These are phyloP conservation scores for Maconellicoccus hirsutus DNA, from an alignment of 1,140 invertebrate species.

Conservation along the genomic window DNA sequence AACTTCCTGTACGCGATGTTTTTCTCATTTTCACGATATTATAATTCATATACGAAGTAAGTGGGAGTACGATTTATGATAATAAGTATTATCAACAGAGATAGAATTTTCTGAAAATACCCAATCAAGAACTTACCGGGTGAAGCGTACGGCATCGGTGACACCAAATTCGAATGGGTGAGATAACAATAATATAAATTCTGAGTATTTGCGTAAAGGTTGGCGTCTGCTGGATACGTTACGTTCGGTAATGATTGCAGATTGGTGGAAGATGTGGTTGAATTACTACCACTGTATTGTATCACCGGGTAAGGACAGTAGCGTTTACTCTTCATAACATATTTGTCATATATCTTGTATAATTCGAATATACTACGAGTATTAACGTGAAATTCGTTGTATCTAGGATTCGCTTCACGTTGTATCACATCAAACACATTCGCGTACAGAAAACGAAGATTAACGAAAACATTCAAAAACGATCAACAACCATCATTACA, in stretches of 20 bases:
- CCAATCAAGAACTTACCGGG: constrained; percentile 15
- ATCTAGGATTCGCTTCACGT: no score
- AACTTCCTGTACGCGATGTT: no score
- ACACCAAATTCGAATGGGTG: constrained; percentile 1
- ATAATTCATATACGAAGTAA: no score
- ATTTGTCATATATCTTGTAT: background rate
- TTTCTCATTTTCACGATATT: no score
- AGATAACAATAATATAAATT: constrained; percentile 2
- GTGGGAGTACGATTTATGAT: no score
- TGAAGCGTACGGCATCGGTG: constrained; percentile 15
- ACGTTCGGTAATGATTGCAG: background rate
- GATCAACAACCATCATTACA: no score
- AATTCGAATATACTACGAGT: background rate
- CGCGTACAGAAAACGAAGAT: no score
- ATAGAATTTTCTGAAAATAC: no score
- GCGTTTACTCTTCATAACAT: constrained; percentile 20
- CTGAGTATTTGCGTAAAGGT: background rate
- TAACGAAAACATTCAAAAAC: no score
- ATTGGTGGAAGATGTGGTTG: background rate
- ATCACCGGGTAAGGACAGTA: constrained; percentile 16
- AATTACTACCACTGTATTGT: constrained; percentile 12
- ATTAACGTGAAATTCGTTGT: no score
- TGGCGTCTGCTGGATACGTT: background rate
- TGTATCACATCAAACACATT: no score
- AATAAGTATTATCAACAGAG: no score